phyloP scores from a whole-genome alignment of 2,113 vertebrate genomes.

The Neomonachus schauinslandi region DNA sequence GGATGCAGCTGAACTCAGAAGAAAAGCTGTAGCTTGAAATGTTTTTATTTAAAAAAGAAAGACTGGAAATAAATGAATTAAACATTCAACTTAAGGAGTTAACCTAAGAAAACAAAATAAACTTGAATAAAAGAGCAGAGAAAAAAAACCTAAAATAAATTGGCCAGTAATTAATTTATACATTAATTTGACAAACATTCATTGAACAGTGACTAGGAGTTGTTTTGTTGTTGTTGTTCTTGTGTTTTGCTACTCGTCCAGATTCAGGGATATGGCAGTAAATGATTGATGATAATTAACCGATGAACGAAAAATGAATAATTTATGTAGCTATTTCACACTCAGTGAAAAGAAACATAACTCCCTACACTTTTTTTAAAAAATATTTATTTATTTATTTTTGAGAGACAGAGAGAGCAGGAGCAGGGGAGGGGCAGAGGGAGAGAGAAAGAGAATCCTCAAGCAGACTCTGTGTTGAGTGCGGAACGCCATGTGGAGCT shows the following conservation, averaged over 20 bases:
- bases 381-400: neutral
- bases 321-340: neutral
- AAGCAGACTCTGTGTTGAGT: neutral
- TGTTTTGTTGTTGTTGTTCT: neutral
- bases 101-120: conserved; percentile 3
- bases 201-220: neutral
- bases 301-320: neutral
- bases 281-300: neutral
- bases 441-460: neutral
- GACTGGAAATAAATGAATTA: neutral
- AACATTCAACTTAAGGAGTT: neutral
- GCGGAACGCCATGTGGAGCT: neutral
- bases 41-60: neutral
- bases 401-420: neutral
- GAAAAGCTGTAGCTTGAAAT: neutral
- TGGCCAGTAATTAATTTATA: neutral
- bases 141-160: neutral
- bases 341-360: neutral
- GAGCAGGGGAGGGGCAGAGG: neutral
- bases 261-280: neutral
- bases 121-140: neutral
- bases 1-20: neutral
- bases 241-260: neutral
- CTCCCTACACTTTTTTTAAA: neutral
- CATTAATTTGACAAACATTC: neutral